Percentiles rank a stretch among this genome's conserved stretches.
Evolutionary conservation across 2,113 vertebrate genomes (phyloP).

Genomic region (Elaphurus davidianus): DNA sequence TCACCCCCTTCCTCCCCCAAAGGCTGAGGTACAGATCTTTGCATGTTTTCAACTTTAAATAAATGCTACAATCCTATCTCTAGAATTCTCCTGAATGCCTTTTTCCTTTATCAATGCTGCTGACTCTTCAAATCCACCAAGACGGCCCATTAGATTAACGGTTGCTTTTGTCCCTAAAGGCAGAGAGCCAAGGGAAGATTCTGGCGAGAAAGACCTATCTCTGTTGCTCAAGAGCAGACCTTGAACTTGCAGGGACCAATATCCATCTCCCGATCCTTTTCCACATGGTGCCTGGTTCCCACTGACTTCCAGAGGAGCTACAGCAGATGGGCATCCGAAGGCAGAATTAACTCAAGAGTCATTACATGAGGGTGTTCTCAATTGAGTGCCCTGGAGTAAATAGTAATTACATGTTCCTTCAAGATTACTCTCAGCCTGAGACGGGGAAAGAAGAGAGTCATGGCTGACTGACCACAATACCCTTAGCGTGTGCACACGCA

Average conservation of each 20-base stretch:
- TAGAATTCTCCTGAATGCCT: not conserved
- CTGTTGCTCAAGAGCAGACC: not conserved
- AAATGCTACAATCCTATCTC: not conserved
- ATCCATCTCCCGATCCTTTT: not conserved
- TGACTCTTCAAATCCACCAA: not conserved
- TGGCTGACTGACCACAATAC: slow-evolving; percentile 18
- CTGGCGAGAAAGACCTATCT: not conserved
- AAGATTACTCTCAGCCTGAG: slow-evolving; percentile 41
- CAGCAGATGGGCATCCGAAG: slow-evolving; percentile 23
- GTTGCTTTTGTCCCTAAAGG: not conserved
- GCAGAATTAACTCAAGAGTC: slow-evolving; percentile 42
- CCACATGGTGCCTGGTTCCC: not conserved
- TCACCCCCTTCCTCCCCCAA: not conserved
- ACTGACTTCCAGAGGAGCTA: slow-evolving; percentile 13
- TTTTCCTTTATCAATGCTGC: not conserved
- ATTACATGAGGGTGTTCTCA: slow-evolving; percentile 50
- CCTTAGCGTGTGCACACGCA: not conserved
- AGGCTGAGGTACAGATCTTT: not conserved
- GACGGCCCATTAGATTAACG: not conserved
- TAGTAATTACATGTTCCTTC: slow-evolving; percentile 62
- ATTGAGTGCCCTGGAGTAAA: slow-evolving; percentile 55
- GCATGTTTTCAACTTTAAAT: not conserved
- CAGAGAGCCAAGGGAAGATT: not conserved
- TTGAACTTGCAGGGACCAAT: not conserved
- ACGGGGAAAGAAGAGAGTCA: not conserved